Base-by-base conservation (phyloP, 2,888 invertebrate genomes). In the Protula sp. region DNA sequence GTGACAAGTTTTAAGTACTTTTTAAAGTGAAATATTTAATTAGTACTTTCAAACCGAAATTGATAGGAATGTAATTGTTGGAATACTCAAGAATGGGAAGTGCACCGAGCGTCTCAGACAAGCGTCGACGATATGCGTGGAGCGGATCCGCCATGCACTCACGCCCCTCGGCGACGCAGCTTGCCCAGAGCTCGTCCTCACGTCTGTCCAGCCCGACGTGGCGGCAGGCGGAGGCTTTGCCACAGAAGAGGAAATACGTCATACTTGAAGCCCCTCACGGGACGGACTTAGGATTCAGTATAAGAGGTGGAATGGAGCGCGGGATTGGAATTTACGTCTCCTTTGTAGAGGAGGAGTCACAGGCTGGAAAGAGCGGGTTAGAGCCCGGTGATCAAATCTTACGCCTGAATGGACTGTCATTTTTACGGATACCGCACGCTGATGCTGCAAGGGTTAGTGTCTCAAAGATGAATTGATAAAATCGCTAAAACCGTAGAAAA, bases 241-340 rank as follows among this genome's bases (percentile, higher is more conserved):
- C 47, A 56, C 56, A 47, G 48, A 56, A 50, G 54, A 9, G 29
- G 28, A 27, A 50, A 50, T 26, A 27, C 50, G 50, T 50, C 50
- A 50, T 19, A 50, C 5, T 22, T 30, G 47, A 28, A 28, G 72
- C 92, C 53, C 24, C n/a, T n/a, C n/a, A n/a, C n/a, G n/a, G n/a
- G n/a, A n/a, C n/a, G 22, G 62, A 57, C 14, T 28, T 64, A 71
- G 95, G 95, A n/a, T 85, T 95, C 74, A 94, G 94, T 91, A 95
- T 95, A 72, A 85, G 94, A 63, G 94, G 94, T 38, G 94, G 94
- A 22, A 86, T 92, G 57, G 94, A 95, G 81, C 94, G 93, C 82
- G 94, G 92, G 74, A 87, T 94, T 67, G 95, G 94, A 31, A 92
- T 95, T 79, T 95, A 93, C 83, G 90, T 95, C 75, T 94, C 94